A percentile compares a stretch with the other conserved stretches of the same genome.
phyloP scores from a whole-genome alignment of 2,888 invertebrate genomes.

The Andrena flavipes region DNA sequence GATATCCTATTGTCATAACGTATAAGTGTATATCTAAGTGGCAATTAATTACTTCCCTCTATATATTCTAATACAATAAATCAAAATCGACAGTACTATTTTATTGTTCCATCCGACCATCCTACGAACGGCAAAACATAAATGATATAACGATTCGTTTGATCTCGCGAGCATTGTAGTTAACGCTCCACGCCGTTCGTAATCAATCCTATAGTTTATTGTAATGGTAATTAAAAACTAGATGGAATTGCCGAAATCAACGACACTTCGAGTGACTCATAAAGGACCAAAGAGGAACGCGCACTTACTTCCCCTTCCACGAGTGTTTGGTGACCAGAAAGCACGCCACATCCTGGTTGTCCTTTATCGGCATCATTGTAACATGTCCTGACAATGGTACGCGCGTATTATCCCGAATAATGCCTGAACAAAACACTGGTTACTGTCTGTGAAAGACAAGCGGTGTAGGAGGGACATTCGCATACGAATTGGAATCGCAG shows the following conservation, averaged over 20 bases:
- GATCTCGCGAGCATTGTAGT: not conserved
- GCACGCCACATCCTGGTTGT: conserved; percentile 98
- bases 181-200: not conserved
- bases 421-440: conserved; percentile 59
- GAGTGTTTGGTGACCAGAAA: conserved; percentile 99
- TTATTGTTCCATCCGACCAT: not conserved
- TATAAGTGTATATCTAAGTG: too few relatives aligned
- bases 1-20: too few relatives aligned
- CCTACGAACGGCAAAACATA: not conserved
- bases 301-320: conserved; percentile 97
- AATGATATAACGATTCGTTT: conserved; percentile 7
- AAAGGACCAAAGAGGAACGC: conserved; percentile 11
- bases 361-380: conserved; percentile 93
- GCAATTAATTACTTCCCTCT: too few relatives aligned
- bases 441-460: conserved; percentile 68
- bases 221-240: not conserved
- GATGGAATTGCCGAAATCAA: not conserved
- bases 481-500: conserved; percentile 44
- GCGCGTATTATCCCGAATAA: conserved; percentile 61
- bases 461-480: conserved; percentile 66
- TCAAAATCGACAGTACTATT: not conserved
- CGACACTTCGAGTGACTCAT: not conserved
- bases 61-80: too few relatives aligned
- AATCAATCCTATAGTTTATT: not conserved
- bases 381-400: conserved; percentile 85